These are phyloP conservation scores for rabbit (Oryctolagus cuniculus) DNA, from an alignment of 2,113 vertebrate genomes.

Conservation along the genomic window mOryCun1.1 NC_091449.1:44346501-44347000, in stretches of 20 bases:
- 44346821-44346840: background rate
- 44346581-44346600: background rate
- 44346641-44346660: background rate
- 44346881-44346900: no score
- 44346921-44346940: no score
- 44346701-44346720: background rate
- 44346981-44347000: no score
- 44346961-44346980: no score
- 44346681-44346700: background rate
- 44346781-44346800: background rate
- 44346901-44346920: no score
- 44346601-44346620: background rate
- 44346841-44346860: background rate
- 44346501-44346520: background rate
- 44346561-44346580: background rate
- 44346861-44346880: no score
- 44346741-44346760: background rate
- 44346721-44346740: background rate
- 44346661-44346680: background rate
- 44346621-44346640: background rate
- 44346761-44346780: background rate
- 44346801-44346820: background rate
- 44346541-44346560: conserved; percentile 52
- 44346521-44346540: background rate
- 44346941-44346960: no score